phyloP scores from a whole-genome alignment of 30 jellyfish, hydroid and myxozoan genomes.

The Rhopilema esculentum region DNA sequence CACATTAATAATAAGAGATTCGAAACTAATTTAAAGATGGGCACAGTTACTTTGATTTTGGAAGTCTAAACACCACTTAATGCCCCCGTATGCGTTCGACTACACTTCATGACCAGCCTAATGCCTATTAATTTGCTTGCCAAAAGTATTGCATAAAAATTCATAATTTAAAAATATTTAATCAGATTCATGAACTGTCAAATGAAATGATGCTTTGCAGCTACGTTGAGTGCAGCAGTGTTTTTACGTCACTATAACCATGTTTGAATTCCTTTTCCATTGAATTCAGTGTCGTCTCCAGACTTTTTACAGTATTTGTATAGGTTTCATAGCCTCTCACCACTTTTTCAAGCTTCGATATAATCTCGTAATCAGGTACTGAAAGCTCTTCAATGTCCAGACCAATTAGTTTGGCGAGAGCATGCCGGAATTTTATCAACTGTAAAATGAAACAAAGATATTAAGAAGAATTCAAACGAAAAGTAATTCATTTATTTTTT shows the following conservation, averaged over 20 bases:
- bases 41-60: too few relatives aligned
- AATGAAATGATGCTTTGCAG: neutral
- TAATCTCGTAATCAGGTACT: slow-evolving; percentile 82
- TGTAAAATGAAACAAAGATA: neutral
- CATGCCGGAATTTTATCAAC: slow-evolving; percentile 73
- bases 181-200: too few relatives aligned
- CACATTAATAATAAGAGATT: too few relatives aligned
- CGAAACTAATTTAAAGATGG: too few relatives aligned
- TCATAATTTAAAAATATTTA: too few relatives aligned
- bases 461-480: neutral
- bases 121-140: too few relatives aligned
- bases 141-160: too few relatives aligned
- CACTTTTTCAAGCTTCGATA: slow-evolving; percentile 67
- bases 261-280: slow-evolving; percentile 68
- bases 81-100: too few relatives aligned
- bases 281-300: slow-evolving; percentile 30
- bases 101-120: too few relatives aligned
- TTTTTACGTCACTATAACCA: slow-evolving; percentile 53
- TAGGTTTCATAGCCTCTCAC: slow-evolving; percentile 44
- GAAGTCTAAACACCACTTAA: too few relatives aligned
- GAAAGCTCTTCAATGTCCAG: slow-evolving; percentile 67
- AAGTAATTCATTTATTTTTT: too few relatives aligned
- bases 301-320: slow-evolving; percentile 52
- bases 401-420: slow-evolving; percentile 75
- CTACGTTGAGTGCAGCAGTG: slow-evolving; percentile 31